Evolutionary conservation across 1,140 invertebrate species (phyloP).

Genomic region (Neodiprion pinetum): DNA sequence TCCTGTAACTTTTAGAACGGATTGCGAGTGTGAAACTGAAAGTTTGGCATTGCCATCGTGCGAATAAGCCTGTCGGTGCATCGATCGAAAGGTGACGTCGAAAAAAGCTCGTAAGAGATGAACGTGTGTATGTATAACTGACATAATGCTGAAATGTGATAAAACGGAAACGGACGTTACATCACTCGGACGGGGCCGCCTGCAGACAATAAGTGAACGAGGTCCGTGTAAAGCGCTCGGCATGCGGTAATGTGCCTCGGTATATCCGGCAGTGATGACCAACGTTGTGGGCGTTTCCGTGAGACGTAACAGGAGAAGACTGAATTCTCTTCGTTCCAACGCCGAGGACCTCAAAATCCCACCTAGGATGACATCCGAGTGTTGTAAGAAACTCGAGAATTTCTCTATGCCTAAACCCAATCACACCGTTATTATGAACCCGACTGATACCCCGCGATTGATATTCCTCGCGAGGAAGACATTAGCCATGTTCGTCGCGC

Average conservation of each 20-base stretch:
- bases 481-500: neutral
- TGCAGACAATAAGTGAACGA: neutral
- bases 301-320: neutral
- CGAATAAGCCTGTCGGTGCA: too few species aligned
- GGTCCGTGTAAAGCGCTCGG: neutral
- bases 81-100: too few species aligned
- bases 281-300: neutral
- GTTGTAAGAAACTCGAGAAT: too few species aligned
- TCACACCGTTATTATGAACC: too few species aligned
- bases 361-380: too few species aligned
- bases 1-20: too few species aligned
- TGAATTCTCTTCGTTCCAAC: neutral
- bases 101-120: too few species aligned
- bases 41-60: too few species aligned
- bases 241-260: neutral
- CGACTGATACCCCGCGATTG: neutral
- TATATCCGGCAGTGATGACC: neutral
- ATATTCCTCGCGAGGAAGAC: neutral
- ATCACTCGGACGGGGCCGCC: neutral
- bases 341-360: too few species aligned
- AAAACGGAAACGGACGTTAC: slow-evolving; percentile 2
- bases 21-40: too few species aligned
- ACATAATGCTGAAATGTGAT: neutral
- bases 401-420: too few species aligned
- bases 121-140: too few species aligned